Evolutionary conservation across 1,140 invertebrate species (phyloP).

Genomic region (Coboldia fuscipes): DNA sequence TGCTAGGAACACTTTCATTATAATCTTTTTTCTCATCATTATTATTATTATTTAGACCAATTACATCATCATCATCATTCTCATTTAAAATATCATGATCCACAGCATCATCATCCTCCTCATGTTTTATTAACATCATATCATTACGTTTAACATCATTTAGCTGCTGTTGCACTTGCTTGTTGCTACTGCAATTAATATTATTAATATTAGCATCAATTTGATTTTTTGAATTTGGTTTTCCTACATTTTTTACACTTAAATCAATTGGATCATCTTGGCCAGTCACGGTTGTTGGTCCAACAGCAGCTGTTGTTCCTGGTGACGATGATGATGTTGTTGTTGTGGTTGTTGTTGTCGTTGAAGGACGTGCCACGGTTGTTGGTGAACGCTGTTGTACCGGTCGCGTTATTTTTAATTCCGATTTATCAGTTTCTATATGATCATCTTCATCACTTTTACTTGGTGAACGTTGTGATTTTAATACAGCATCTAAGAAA

Average conservation of each 20-base stretch:
- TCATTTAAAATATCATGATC: conserved; percentile 6
- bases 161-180: conserved; percentile 9
- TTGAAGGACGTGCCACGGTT: background rate
- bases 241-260: conserved; percentile 39
- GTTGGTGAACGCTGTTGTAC: conserved; percentile 9
- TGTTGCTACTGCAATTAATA: conserved; percentile 3
- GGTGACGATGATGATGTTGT: conserved; percentile 27
- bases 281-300: conserved; percentile 36
- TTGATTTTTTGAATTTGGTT: conserved; percentile 21
- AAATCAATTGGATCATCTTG: conserved; percentile 63
- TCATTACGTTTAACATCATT: conserved; percentile 12
- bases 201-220: conserved; percentile 6
- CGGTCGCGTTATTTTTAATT: conserved; percentile 21
- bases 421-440: conserved; percentile 10
- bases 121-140: conserved; percentile 11
- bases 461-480: conserved; percentile 30
- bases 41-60: conserved; percentile 9
- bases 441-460: conserved; percentile 9
- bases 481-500: conserved; percentile 46
- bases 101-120: conserved; percentile 23
- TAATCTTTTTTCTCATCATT: background rate
- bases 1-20: conserved; percentile 8
- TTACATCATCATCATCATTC: conserved; percentile 12
- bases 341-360: background rate
- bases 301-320: conserved; percentile 37